Base-by-base conservation (phyloP, 2,113 vertebrate genomes). In the Chionis minor region DNA sequence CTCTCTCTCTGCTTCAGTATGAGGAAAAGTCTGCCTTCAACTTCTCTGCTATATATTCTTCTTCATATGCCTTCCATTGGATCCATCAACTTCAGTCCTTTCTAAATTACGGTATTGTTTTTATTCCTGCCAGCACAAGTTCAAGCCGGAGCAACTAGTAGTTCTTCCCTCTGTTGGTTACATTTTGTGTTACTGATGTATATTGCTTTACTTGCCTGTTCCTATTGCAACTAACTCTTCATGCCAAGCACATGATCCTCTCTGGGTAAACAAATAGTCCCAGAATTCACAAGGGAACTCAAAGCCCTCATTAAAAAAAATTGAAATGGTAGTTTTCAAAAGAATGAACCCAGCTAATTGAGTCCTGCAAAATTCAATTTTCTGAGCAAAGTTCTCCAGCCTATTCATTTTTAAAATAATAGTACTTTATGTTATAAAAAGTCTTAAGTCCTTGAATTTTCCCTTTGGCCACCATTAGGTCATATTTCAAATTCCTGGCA, bases 401-500 rank as follows among this genome's bases (percentile, higher is more conserved):
- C 26, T 40, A 81, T 69, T 96, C 9, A 47, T 85, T 89, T 96
- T 75, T 5, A n/a, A 91, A 97, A 81, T 81, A 77, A 30, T 22
- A 55, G 55, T 74, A 79, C 35, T 91, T 95, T 47, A 87, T 75
- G 35, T 72, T 85, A 63, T 67, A 81, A 88, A 91, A 86, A 72
- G 38, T 45, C 40, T 92, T 63, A 79, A 67, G 52, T 33, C 23
- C 88, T 90, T 81, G 63, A 86, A 61, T 92, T 95, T 94, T 88
- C 59, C 59, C 59, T 95, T 93, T 92, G 88, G 73, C 56, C 61
- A 92, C 75, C 61, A 61, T 84, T 89, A 78, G 56, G 61, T 72
- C 80, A 65, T 94, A 92, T 88, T 92, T 96, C 80, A 94, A 86
- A 81, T 92, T 94, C 61, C 69, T 96, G 83, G 86, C 33, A 35